Percentiles rank a stretch among this genome's conserved stretches.
These are phyloP conservation scores for Harpagus bidentatus DNA, from an alignment of 2,113 vertebrate genomes.

Conservation along the genomic window DNA sequence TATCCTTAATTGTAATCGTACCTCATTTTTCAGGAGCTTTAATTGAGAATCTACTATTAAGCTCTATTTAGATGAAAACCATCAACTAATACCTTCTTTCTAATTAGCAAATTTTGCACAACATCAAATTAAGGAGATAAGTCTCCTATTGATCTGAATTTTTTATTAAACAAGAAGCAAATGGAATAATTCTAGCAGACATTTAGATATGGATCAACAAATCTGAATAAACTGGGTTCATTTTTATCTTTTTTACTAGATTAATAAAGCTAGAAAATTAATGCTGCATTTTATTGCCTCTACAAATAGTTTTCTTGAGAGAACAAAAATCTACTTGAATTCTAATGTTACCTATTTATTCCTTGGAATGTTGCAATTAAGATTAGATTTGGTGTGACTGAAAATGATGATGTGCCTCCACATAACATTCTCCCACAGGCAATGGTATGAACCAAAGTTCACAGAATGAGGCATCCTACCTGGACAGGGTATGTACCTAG, in stretches of 20 bases:
- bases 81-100: slow-evolving; percentile 4
- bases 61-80: slow-evolving; percentile 9
- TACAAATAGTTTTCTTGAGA: slow-evolving; percentile 9
- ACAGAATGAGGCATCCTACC: slow-evolving; percentile 23
- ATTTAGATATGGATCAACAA: slow-evolving; percentile 40
- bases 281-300: neutral
- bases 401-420: slow-evolving; percentile 14
- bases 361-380: slow-evolving; percentile 6
- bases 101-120: slow-evolving; percentile 47
- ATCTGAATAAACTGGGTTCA: neutral
- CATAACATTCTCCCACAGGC: slow-evolving; percentile 59
- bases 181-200: neutral
- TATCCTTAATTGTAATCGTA: neutral
- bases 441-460: neutral
- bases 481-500: slow-evolving; percentile 58
- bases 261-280: slow-evolving; percentile 12
- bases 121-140: slow-evolving; percentile 8
- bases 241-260: neutral
- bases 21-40: slow-evolving; percentile 8
- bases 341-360: slow-evolving; percentile 1
- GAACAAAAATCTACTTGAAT: neutral
- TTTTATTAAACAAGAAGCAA: slow-evolving; percentile 37
- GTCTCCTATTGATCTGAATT: slow-evolving; percentile 21
- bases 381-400: neutral
- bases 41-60: slow-evolving; percentile 7